Evolutionary conservation across 2,797 vertebrate species (phyloP), one percentile per base, ranked within the genome.

Genomic region (Dromococcyx pavoninus): DNA sequence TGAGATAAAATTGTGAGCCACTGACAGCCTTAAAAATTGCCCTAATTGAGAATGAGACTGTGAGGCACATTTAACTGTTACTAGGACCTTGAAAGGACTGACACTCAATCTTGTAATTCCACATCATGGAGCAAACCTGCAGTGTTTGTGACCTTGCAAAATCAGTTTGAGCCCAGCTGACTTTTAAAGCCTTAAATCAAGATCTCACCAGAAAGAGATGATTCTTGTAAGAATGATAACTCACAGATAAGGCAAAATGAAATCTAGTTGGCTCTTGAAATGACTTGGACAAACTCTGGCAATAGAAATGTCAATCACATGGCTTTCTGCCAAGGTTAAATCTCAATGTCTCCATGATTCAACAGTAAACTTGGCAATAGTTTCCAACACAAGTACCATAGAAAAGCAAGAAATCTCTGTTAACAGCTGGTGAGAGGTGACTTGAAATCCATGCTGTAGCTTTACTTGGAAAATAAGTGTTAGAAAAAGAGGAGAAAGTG

Each of bases 111-210:
- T 96, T 95, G 71, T 65, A 74, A 77, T 91, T 97, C 94, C 56
- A 15, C 90, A 79, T 96, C 94, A 96, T 56, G 85, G 94, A 97
- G 96, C 32, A 84, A 97, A 97, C 66, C 80, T 91, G 85, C 35
- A 75, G 69, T 85, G 77, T 86, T 91, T 97, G 88, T 81, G 89
- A 97, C 96, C 97, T 97, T 98, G 97, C 75, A 97, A 96, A 97
- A 97, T 97, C 96, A 97, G 95, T 97, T 97, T 94, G 93, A 97
- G 91, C 86, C 84, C 93, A 71, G 72, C 88, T 92, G 93, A 95
- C 91, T 96, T 96, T 95, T 97, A 97, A 97, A 97, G 79, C 58
- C 81, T 96, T 98, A 97, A 97, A 97, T 98, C 97, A 97, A 97
- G 97, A 97, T 97, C 92, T 95, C 39, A 81, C 88, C 86, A 94